Evolutionary conservation across 2,113 vertebrate genomes (phyloP), one percentile per base, ranked within the genome.

Genomic region (Cynocephalus volans): DNA sequence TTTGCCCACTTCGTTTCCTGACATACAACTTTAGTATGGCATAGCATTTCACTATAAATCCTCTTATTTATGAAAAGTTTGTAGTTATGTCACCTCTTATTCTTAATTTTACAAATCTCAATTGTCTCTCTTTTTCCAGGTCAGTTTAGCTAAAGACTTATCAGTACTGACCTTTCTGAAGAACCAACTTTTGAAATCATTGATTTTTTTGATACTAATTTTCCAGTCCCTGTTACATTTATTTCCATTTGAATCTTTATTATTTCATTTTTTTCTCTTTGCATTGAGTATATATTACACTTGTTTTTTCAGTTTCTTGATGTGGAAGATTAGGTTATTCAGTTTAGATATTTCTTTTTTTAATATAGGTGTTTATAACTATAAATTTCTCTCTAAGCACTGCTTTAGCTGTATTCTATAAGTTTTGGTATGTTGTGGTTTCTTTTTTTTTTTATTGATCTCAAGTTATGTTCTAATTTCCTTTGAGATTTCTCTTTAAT

Each of bases 381-480:
- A 24, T 58, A 56, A 52, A 60, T 79, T 62, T 65, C 14, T 18
- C 26, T 75, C 3, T 41, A 52, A 73, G 26, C 8, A 15, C 45
- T 80, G 10, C 10, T 81, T 86, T 83, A 85, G 4, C 67, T 72
- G 24, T 64, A 19, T 56, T 28, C 65, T 77, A 12, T 50, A 80
- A 1, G 2, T 67, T 85, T 79, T 80, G 54, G 4, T 48, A 56
- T 73, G 5, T 58, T 75, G 45, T 87, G 0, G n/a, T n/a, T 41
- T 41, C 4, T n/a, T 41, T 70, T 77, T 6, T 72, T 88, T 72
- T 80, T 48, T 12, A 75, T 58, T 86, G 9, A 80, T 86, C 58
- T 86, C 12, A 23, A 90, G 80, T 80, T 50, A 31, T 80, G 58
- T 65, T 88, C 48, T 75, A 84, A 75, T 85, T 85, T 84, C 18